A percentile compares a stretch with the other conserved stretches of the same genome.
Conservation (phyloP, 2,888 invertebrate genomes). For the Pimpla rufipes region DNA sequence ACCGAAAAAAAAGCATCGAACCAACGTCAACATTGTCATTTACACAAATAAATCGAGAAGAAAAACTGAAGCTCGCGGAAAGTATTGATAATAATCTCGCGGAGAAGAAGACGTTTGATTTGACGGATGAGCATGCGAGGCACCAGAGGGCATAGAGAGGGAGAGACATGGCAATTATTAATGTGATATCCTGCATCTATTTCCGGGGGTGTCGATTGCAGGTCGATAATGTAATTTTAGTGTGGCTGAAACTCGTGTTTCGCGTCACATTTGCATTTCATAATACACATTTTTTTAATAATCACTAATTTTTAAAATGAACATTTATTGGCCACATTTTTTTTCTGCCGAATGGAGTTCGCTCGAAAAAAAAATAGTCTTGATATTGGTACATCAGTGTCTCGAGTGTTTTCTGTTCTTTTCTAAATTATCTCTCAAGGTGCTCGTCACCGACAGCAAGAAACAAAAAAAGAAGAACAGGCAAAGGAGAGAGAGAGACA, state of each 20-base stretch:
- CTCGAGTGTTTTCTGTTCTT: no score
- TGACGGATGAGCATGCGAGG: slow-evolving; percentile 74
- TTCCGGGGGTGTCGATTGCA: neutral
- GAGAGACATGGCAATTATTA: slow-evolving; percentile 80
- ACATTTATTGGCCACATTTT: neutral
- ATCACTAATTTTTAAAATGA: no score
- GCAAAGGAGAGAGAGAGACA: no score
- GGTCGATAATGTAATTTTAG: slow-evolving; percentile 19
- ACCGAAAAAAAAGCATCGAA: neutral
- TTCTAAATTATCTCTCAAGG: no score
- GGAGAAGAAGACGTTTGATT: slow-evolving; percentile 1
- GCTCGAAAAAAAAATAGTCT: no score
- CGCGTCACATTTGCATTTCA: neutral
- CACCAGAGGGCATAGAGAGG: slow-evolving; percentile 79
- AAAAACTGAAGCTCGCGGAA: neutral
- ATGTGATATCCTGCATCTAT: slow-evolving; percentile 13
- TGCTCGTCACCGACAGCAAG: no score
- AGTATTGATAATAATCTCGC: slow-evolving; percentile 2
- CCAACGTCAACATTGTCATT: slow-evolving; percentile 3
- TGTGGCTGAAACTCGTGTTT: slow-evolving; percentile 8
- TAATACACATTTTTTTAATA: no score
- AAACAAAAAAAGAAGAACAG: no score
- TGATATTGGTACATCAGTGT: no score
- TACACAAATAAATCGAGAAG: neutral
- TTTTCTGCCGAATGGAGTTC: neutral